These are phyloP conservation scores for Podargus strigoides DNA, from an alignment of 2,797 vertebrate species.

Conservation along the genomic window DNA sequence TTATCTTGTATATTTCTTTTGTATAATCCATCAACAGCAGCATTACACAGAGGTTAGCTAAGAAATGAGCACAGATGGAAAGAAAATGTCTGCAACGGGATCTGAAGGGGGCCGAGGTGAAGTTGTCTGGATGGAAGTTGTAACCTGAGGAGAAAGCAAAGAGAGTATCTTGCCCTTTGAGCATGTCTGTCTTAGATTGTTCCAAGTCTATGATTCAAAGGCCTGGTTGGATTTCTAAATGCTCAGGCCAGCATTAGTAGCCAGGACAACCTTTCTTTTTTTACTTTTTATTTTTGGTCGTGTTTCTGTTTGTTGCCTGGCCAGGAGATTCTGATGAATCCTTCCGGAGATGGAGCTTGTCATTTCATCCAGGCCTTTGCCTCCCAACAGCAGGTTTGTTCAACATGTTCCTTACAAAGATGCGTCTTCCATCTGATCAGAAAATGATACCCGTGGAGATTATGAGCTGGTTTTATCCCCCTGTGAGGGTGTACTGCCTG, in stretches of 20 bases:
- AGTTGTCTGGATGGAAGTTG: background rate
- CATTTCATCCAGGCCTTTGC: background rate
- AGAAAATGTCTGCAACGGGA: background rate
- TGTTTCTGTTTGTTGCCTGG: background rate
- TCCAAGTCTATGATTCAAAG: background rate
- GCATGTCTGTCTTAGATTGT: background rate
- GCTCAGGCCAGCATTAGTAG: background rate
- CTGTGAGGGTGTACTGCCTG: background rate
- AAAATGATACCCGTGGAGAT: accelerated
- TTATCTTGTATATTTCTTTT: background rate
- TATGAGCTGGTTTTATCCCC: background rate
- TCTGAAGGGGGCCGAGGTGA: background rate
- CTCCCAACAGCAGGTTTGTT: background rate
- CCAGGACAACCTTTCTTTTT: background rate
- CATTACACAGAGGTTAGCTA: background rate
- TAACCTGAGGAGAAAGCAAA: background rate
- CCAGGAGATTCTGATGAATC: background rate
- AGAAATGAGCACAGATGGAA: background rate
- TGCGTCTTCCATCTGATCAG: background rate
- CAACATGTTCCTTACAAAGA: background rate
- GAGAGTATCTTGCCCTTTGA: background rate
- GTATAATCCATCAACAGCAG: background rate
- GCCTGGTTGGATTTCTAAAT: background rate
- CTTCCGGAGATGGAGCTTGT: background rate
- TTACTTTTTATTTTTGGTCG: no score